phyloP scores from a whole-genome alignment of 1,140 invertebrate species.

The Drosophila arawakana region DNA sequence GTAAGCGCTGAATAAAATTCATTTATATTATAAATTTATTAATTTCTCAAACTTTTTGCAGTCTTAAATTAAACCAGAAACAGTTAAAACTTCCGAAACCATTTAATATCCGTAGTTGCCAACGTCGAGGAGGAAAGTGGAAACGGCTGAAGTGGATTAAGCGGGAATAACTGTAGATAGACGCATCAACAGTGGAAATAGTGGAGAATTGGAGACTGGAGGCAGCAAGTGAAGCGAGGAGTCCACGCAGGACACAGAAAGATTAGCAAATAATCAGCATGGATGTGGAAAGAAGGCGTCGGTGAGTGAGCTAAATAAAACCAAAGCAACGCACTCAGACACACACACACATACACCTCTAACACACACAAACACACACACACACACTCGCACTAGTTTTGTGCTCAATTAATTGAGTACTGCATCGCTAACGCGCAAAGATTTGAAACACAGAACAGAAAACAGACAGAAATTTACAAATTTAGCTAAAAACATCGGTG shows the following conservation, averaged over 20 bases:
- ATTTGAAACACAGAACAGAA: constrained; percentile 18
- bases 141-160: too few species aligned
- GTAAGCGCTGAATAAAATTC: background rate
- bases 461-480: constrained; percentile 54
- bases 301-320: constrained; percentile 53
- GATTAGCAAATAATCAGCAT: constrained; percentile 42
- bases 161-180: too few species aligned
- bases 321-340: background rate
- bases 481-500: constrained; percentile 54
- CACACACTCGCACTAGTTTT: background rate
- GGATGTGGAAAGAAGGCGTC: constrained; percentile 74
- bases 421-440: background rate
- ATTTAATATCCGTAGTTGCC: too few species aligned
- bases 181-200: background rate
- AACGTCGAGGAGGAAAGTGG: too few species aligned
- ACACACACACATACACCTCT: background rate
- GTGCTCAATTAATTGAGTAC: constrained; percentile 24
- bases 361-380: background rate
- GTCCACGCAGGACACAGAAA: constrained; percentile 18
- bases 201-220: background rate
- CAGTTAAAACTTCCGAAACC: too few species aligned
- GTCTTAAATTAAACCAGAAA: too few species aligned
- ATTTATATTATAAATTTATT: too few species aligned
- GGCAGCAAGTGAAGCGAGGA: background rate
- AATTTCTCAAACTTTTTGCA: too few species aligned